phyloP scores from a whole-genome alignment of 2,888 invertebrate species.

The Oligia latruncula region DNA sequence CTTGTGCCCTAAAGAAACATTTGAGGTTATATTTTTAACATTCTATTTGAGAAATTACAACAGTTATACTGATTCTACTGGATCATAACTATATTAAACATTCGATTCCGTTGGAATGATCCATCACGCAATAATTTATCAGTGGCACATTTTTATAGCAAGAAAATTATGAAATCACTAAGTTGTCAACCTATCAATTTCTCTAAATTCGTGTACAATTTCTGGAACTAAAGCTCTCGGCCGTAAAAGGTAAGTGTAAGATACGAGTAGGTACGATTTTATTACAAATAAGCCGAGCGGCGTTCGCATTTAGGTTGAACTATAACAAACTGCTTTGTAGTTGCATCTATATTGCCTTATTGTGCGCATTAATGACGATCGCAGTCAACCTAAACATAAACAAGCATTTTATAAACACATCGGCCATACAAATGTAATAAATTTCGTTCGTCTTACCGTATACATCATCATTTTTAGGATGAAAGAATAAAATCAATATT shows the following conservation, averaged over 20 bases:
- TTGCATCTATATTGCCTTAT: not conserved
- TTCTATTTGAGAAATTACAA: not conserved
- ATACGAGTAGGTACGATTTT: not conserved
- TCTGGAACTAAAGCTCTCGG: not conserved
- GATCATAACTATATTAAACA: not conserved
- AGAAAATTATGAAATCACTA: not conserved
- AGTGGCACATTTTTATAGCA: not conserved
- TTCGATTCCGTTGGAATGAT: not conserved
- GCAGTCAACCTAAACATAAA: constrained; percentile 5
- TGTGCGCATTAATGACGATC: not conserved
- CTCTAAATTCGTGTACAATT: not conserved
- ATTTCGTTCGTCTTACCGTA: constrained; percentile 78
- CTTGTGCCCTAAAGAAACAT: constrained; percentile 95
- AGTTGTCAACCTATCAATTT: not conserved
- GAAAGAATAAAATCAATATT: constrained; percentile 77
- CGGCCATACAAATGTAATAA: not conserved
- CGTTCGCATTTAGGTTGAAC: not conserved
- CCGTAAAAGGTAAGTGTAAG: not conserved
- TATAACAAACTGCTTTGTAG: not conserved
- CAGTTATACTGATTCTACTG: not conserved
- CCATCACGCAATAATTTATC: not conserved
- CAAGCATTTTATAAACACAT: not conserved
- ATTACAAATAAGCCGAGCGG: not conserved
- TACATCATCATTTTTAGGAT: constrained; percentile 86
- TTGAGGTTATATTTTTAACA: constrained; percentile 15